Evolutionary conservation across 2,113 vertebrate genomes (phyloP).

Genomic region (Patagioenas fasciata): DNA sequence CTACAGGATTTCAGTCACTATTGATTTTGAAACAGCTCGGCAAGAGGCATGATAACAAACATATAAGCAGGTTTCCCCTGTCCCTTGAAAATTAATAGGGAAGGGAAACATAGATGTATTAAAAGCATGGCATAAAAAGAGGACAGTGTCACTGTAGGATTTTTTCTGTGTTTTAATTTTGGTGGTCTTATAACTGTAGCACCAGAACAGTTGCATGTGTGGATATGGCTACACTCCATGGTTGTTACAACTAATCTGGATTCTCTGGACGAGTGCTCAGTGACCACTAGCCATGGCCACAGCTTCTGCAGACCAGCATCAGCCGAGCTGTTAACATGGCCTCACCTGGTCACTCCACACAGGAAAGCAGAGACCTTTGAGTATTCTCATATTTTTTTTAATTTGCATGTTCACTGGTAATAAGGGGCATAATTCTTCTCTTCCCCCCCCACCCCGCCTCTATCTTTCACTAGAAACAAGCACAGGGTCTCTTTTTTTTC

Average conservation of each 20-base stretch:
- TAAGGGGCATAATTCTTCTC: not conserved
- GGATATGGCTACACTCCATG: not conserved
- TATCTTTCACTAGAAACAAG: not conserved
- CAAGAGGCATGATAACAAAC: not conserved
- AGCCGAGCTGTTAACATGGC: not conserved
- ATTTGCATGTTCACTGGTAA: not conserved
- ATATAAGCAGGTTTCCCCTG: not conserved
- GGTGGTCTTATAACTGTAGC: not conserved
- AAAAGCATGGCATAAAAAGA: not conserved
- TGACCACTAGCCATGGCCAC: not conserved
- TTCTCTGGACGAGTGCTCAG: not conserved
- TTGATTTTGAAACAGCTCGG: not conserved
- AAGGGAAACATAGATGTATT: not conserved
- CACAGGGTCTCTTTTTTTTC: not conserved
- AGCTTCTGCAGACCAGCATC: not conserved
- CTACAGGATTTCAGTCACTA: not conserved
- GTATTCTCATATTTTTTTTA: not conserved
- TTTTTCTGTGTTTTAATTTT: not conserved
- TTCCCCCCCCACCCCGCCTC: fast-evolving
- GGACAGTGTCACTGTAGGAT: not conserved
- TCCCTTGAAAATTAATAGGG: not conserved
- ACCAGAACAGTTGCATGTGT: not conserved
- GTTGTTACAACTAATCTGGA: not conserved
- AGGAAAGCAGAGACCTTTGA: not conserved
- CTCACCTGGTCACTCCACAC: not conserved